Conservation (phyloP, 2,113 vertebrate genomes). For the Cettia cetti region DNA sequence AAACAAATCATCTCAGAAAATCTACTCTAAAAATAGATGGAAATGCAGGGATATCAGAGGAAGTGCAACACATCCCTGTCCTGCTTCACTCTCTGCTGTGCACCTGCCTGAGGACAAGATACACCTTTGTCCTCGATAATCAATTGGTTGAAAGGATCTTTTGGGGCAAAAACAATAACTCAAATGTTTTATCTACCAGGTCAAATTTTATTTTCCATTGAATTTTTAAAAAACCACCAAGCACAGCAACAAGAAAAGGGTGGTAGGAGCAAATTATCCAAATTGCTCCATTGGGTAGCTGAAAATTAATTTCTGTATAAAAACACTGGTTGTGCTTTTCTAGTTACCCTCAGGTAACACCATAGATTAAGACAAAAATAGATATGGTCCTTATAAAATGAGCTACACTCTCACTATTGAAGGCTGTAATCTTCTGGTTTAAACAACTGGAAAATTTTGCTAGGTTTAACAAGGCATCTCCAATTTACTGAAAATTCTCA, state of each 20-base stretch:
- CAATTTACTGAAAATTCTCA: background rate
- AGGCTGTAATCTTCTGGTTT: background rate
- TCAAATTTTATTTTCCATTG: background rate
- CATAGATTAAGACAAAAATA: background rate
- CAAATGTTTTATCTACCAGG: background rate
- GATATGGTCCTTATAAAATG: background rate
- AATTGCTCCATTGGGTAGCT: background rate
- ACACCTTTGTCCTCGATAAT: background rate
- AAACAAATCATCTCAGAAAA: background rate
- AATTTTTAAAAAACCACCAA: background rate
- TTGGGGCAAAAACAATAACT: background rate
- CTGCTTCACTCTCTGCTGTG: background rate
- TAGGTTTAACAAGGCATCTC: background rate
- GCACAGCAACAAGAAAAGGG: background rate
- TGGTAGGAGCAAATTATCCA: background rate
- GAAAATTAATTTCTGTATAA: background rate
- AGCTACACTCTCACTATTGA: background rate
- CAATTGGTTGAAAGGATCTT: background rate
- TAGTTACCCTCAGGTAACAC: background rate
- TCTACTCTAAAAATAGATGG: background rate
- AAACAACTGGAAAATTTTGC: background rate
- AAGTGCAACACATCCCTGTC: background rate
- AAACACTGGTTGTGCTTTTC: background rate
- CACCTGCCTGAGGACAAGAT: background rate
- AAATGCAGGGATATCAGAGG: background rate